These are phyloP conservation scores for Tautogolabrus adspersus DNA, from an alignment of 2,113 vertebrate genomes.

Conservation along the genomic window DNA sequence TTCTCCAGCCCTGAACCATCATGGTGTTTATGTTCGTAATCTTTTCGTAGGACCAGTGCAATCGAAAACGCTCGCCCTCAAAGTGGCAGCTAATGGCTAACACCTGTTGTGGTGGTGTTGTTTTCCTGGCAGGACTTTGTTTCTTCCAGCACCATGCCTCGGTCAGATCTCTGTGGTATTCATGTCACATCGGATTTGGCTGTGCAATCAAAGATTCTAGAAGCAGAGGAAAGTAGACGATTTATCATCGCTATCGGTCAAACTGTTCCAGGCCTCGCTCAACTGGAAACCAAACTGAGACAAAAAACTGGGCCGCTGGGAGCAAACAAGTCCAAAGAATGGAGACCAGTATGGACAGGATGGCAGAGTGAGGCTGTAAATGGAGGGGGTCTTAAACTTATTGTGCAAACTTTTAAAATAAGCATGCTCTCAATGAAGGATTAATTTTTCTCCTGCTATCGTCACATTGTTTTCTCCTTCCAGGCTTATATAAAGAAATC, in stretches of 20 bases:
- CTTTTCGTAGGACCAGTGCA: background rate
- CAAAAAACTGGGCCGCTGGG: conserved; percentile 9
- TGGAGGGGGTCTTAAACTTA: too few relatives aligned
- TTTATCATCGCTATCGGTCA: conserved; percentile 6
- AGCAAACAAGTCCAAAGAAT: background rate
- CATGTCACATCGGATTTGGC: background rate
- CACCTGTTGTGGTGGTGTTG: conserved; percentile 45
- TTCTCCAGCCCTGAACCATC: background rate
- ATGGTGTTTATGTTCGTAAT: background rate
- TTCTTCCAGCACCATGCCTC: background rate
- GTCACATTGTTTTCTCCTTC: too few relatives aligned
- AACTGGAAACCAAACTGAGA: conserved; percentile 12
- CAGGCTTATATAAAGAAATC: background rate
- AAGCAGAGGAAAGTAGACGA: conserved; percentile 1
- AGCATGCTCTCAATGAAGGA: too few relatives aligned
- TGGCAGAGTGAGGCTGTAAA: too few relatives aligned
- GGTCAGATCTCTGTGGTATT: conserved; percentile 12
- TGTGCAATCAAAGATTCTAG: conserved; percentile 8
- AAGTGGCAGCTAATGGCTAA: conserved; percentile 35
- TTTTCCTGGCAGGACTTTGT: conserved; percentile 35
- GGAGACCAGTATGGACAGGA: too few relatives aligned
- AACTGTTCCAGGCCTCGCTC: background rate
- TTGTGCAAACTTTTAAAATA: too few relatives aligned
- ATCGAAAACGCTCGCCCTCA: conserved; percentile 6
- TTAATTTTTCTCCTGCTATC: too few relatives aligned